Conservation (phyloP, 1,140 invertebrate genomes). For the Calephelis virginiensis region DNA sequence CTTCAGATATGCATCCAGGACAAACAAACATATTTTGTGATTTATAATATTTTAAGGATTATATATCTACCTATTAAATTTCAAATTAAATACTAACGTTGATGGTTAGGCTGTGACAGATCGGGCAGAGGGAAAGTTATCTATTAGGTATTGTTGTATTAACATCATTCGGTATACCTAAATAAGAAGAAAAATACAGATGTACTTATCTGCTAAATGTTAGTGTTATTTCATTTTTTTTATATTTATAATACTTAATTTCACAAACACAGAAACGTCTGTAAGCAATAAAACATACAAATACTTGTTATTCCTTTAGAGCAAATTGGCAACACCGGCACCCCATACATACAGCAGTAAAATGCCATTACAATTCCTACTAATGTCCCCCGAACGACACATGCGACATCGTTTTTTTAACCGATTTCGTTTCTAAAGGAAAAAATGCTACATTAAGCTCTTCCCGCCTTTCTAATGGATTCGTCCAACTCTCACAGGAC, state of each 20-base stretch:
- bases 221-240: too few relatives aligned
- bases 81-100: too few relatives aligned
- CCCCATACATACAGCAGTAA: conserved; percentile 28
- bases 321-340: conserved; percentile 31
- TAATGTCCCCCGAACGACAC: conserved; percentile 54
- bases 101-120: too few relatives aligned
- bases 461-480: conserved; percentile 76
- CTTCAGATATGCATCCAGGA: too few relatives aligned
- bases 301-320: conserved; percentile 17
- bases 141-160: too few relatives aligned
- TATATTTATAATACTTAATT: background rate
- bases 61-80: too few relatives aligned
- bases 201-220: too few relatives aligned
- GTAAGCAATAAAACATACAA: conserved; percentile 14
- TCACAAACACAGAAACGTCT: background rate
- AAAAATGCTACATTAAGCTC: conserved; percentile 69
- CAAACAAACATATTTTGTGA: too few relatives aligned
- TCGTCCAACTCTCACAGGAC: conserved; percentile 73
- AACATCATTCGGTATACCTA: too few relatives aligned
- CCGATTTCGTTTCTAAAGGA: conserved; percentile 51
- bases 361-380: conserved; percentile 53
- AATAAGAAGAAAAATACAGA: too few relatives aligned
- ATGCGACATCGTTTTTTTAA: conserved; percentile 54
- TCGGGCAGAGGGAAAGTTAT: too few relatives aligned
- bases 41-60: too few relatives aligned